Base-by-base conservation (phyloP, 1,140 invertebrate species). In the Orussus abietinus region DNA sequence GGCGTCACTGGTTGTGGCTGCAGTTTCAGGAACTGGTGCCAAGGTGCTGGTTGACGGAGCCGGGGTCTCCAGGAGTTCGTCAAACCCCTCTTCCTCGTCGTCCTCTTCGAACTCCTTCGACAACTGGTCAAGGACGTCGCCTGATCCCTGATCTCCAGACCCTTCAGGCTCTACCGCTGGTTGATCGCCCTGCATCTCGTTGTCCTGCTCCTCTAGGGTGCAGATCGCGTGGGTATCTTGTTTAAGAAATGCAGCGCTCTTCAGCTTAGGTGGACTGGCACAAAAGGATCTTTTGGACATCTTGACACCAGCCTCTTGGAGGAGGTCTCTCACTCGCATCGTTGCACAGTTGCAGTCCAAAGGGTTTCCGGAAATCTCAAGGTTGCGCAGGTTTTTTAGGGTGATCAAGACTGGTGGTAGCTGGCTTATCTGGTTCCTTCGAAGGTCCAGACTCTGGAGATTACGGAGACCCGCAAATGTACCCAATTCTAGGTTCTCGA, bases 291-390 rank as follows among this genome's bases (percentile, higher is more conserved):
- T 66, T 28, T 65, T 67, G 2, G 59, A 55, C 6, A 68, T 44
- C 6, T 55, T 60, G 0, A 65, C 58, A 14, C 56, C 53, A 3
- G 41, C 57, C 1, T 51, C 42, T 1, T 51, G 4, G 17, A 74
- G 42, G 1, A 38, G 31, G 38, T 74, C 67, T 17, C 67, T 49
- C 0, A 57, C 28, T 13, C 39, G 55, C 5, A 69, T 46, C 11
- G 61, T 63, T 1, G 49, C 51, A 30, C 69, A 72, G 38, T 79
- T 76, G 54, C 84, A 87, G 19, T 76, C 64, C 2, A 87, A 57
- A 3, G 80, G 78, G 66, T 88, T 88, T 17, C 76, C 65, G 17
- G 69, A 70, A 1, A 87, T 61, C 43, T 86, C 82, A 1, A 88
- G 56, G 6, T 75, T 69, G 19, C 75, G 75, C 4, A 87, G 59